Base-by-base conservation (phyloP, 2,797 vertebrate species). In the Enteromius afrohamiltoni region DNA sequence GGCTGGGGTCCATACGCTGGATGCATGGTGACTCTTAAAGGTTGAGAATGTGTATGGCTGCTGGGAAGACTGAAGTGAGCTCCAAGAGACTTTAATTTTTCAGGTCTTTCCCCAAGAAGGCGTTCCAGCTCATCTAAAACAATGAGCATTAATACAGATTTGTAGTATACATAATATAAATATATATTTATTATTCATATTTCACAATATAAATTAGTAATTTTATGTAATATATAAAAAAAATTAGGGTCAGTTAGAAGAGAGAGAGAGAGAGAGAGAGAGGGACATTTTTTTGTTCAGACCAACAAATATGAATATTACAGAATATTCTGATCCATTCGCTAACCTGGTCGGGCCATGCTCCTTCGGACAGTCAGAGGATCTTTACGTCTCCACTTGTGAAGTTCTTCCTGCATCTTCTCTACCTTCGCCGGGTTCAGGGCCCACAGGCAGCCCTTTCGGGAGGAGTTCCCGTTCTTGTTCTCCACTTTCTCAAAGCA, bases 401-500 rank as follows among this genome's bases (percentile, higher is more conserved):
- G 96, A 77, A 99, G 93, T 90, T 99, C 98, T 51, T 99, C 98
- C 91, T 98, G 97, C 97, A 99, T 99, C 90, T 99, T 99, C 81
- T 97, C 97, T 0, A 99, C 95, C 91, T 98, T 99, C 89, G 96
- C 95, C 0, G 97, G 98, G 65, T 99, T 99, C 81, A 99, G 95
- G 45, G 97, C 96, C 98, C 98, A 99, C 62, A 99, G 85, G 19
- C 98, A 99, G 83, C 98, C 98, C 88, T 99, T 99, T 14, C 98
- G 90, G 14, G 97, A 98, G 0, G 96, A 96, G 88, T 92, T 97
- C 3, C 97, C 97, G 0, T 95, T 96, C 88, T 98, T 98, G 91
- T 97, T 98, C 89, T 99, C 98, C 3, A 99, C 96, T 88, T 99
- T 99, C 91, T 99, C 96, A 17, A 99, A 99, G 90, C 98, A 99